Conservation (phyloP, 2,888 invertebrate genomes). For the Melanophora roralis region DNA sequence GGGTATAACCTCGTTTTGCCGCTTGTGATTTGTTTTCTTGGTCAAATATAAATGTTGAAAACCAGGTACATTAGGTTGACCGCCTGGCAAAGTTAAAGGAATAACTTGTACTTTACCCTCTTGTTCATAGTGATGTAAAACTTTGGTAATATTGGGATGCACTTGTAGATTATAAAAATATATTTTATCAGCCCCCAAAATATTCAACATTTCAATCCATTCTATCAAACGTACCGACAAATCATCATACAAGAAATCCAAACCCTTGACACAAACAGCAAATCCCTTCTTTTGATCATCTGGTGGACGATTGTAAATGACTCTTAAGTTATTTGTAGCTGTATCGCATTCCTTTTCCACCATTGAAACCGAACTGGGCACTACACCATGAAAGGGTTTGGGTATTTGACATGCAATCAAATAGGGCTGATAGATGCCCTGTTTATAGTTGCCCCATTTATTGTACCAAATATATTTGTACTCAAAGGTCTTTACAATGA, state of each 20-base stretch:
- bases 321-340: constrained; percentile 89
- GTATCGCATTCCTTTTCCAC: constrained; percentile 91
- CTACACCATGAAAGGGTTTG: constrained; percentile 82
- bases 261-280: constrained; percentile 95
- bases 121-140: constrained; percentile 81
- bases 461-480: constrained; percentile 96
- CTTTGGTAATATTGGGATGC: constrained; percentile 94
- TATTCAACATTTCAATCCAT: constrained; percentile 92
- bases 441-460: constrained; percentile 96
- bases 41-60: constrained; percentile 93
- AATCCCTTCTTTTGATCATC: constrained; percentile 84
- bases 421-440: constrained; percentile 93
- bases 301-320: constrained; percentile 87
- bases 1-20: constrained; percentile 95
- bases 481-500: constrained; percentile 88
- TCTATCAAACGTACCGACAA: constrained; percentile 92
- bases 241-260: constrained; percentile 95
- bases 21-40: constrained; percentile 94
- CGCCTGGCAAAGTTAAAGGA: constrained; percentile 90
- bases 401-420: constrained; percentile 93
- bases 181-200: constrained; percentile 93
- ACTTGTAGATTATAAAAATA: constrained; percentile 93
- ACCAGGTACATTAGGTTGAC: constrained; percentile 92
- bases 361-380: constrained; percentile 90
- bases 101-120: constrained; percentile 85